Conservation (phyloP, 2,888 invertebrate species). For the Elmis aenea region DNA sequence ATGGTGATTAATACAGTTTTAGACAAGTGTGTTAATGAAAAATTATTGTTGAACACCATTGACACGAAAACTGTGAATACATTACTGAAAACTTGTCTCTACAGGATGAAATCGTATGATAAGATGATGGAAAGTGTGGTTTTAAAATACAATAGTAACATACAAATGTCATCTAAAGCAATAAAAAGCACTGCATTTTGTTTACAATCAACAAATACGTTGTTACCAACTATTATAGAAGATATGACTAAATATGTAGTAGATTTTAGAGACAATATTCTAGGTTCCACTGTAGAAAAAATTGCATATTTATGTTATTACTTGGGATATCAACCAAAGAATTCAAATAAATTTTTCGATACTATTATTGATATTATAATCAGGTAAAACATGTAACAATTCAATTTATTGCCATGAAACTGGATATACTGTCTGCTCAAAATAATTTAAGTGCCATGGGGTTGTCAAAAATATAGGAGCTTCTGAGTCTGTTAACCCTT, state of each 20-base stretch:
- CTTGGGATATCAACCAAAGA: conserved; percentile 49
- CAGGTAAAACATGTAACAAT: too few relatives aligned
- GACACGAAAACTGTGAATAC: conserved; percentile 21
- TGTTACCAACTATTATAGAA: conserved; percentile 48
- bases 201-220: conserved; percentile 42
- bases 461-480: too few relatives aligned
- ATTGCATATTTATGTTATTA: conserved; percentile 49
- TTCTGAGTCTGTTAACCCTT: too few relatives aligned
- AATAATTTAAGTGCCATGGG: too few relatives aligned
- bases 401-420: too few relatives aligned
- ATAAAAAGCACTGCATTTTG: conserved; percentile 47
- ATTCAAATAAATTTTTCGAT: conserved; percentile 41
- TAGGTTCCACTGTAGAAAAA: conserved; percentile 52
- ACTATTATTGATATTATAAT: conserved; percentile 44
- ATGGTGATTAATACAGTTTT: conserved; percentile 30
- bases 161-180: conserved; percentile 45
- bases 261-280: conserved; percentile 42
- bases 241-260: conserved; percentile 47
- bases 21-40: conserved; percentile 37
- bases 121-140: conserved; percentile 41
- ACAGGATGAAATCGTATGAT: conserved; percentile 39
- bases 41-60: conserved; percentile 25
- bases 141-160: conserved; percentile 36
- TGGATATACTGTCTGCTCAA: too few relatives aligned
- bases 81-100: conserved; percentile 31